A percentile compares a stretch with the other conserved stretches of the same genome.
Evolutionary conservation across 2,888 invertebrate genomes (phyloP).

Genomic region (Drosophila greeni): DNA sequence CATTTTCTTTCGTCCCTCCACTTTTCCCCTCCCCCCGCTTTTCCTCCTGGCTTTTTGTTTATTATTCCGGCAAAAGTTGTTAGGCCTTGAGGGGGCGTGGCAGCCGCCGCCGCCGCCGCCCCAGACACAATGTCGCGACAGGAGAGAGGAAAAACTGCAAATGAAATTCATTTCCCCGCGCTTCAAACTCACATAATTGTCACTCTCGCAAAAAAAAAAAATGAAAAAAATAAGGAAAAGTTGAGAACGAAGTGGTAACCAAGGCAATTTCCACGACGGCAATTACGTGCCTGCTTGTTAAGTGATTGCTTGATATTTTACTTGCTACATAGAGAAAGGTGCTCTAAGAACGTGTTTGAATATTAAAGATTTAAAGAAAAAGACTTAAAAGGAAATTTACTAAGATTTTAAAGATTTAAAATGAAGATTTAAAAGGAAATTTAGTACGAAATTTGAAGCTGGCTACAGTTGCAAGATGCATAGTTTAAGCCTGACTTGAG

Average conservation of each 20-base stretch:
- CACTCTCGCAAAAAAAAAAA: background rate
- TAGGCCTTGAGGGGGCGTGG: slow-evolving; percentile 19
- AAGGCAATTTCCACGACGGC: background rate
- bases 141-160: slow-evolving; percentile 48
- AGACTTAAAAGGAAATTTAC: background rate
- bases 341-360: background rate
- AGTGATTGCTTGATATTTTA: background rate
- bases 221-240: background rate
- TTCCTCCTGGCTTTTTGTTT: slow-evolving; percentile 12
- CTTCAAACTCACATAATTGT: slow-evolving; percentile 19
- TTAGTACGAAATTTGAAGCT: too few species aligned
- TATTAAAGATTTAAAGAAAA: background rate
- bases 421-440: too few species aligned
- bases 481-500: too few species aligned
- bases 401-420: too few species aligned
- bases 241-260: slow-evolving; percentile 3
- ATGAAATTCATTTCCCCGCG: slow-evolving; percentile 16
- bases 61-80: slow-evolving; percentile 20
- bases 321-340: background rate
- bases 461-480: too few species aligned
- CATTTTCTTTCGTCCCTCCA: background rate
- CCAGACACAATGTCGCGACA: slow-evolving; percentile 66
- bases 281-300: background rate
- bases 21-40: too few species aligned
- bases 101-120: slow-evolving; percentile 44